Evolutionary conservation across 2,888 invertebrate species (phyloP), one percentile per base, ranked within the genome.

Genomic region (Steinernema carpocapsae): DNA sequence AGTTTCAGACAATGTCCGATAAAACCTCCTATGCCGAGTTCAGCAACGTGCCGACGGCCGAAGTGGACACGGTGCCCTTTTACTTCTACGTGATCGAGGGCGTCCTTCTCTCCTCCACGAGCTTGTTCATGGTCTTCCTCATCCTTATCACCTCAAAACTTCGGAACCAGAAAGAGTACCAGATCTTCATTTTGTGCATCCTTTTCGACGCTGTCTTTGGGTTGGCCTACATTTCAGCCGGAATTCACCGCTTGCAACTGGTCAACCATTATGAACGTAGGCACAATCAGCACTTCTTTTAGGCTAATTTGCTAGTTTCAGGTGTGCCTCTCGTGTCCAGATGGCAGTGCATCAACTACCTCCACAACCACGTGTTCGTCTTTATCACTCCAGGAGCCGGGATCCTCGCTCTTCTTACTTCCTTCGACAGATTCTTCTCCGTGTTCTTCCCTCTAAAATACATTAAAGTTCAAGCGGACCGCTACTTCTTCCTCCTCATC

Each of bases 161-260:
- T 12, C 29, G 64, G 14, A 17, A 32, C 17, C 64, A 64, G n/a
- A 64, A 64, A 17, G 64, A 64, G 14, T 64, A 29, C 26, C 64
- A 64, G 29, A 64, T 64, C 29, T 64, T 64, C 64, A 64, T 64
- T 32, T 37, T 64, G 32, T 80, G 79, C 64, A 24, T 80, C 14
- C 46, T 78, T 37, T 80, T 80, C 74, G 80, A 80, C 48, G 71
- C 77, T 0, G 48, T 80, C n/a, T 80, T 80, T 70, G 80, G 80
- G n/a, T 56, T 78, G 46, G 78, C 80, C 24, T 80, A 80, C 45
- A 76, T 80, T 46, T 75, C 74, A 24, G 78, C 79, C 0, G 80
- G 80, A 12, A 51, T 77, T 24, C 78, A 76, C 73, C 71, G 80
- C 14, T 72, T 76, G 0, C 64, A 74, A 43, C 24, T 80, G 12